These are phyloP conservation scores for Drosophila buzzatii DNA, from an alignment of 2,888 invertebrate genomes.

Conservation along the genomic window DNA sequence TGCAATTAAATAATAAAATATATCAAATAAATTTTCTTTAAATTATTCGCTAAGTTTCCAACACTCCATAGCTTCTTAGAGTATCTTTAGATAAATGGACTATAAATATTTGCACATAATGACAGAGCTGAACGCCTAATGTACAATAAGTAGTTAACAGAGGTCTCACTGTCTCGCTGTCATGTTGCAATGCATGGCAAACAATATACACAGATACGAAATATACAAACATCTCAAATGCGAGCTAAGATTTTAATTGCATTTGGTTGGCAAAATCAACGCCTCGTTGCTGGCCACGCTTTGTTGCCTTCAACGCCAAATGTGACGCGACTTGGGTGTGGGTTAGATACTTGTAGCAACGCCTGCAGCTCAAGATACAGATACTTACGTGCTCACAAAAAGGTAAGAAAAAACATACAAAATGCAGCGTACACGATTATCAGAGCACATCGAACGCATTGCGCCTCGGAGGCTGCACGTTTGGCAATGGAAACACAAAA, in stretches of 20 bases:
- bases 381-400: constrained; percentile 15
- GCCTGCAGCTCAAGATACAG: constrained; percentile 41
- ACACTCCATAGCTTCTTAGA: not conserved
- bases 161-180: constrained; percentile 14
- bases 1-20: not conserved
- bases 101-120: constrained; percentile 23
- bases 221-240: constrained; percentile 14
- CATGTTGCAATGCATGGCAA: constrained; percentile 46
- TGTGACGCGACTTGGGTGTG: constrained; percentile 42
- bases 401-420: constrained; percentile 36
- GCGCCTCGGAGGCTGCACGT: constrained; percentile 46
- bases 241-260: constrained; percentile 58
- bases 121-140: constrained; percentile 28
- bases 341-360: constrained; percentile 30
- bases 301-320: constrained; percentile 51
- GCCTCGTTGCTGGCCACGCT: constrained; percentile 66
- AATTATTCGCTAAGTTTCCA: not conserved
- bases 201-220: constrained; percentile 23
- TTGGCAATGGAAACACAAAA: constrained; percentile 44
- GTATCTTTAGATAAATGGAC: constrained; percentile 12
- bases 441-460: constrained; percentile 57
- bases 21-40: not conserved
- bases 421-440: constrained; percentile 44
- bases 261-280: constrained; percentile 65
- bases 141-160: constrained; percentile 42